Evolutionary conservation across 1,140 invertebrate species (phyloP), one percentile per base, ranked within the genome.

Genomic region (Brachionus rotundiformis): DNA sequence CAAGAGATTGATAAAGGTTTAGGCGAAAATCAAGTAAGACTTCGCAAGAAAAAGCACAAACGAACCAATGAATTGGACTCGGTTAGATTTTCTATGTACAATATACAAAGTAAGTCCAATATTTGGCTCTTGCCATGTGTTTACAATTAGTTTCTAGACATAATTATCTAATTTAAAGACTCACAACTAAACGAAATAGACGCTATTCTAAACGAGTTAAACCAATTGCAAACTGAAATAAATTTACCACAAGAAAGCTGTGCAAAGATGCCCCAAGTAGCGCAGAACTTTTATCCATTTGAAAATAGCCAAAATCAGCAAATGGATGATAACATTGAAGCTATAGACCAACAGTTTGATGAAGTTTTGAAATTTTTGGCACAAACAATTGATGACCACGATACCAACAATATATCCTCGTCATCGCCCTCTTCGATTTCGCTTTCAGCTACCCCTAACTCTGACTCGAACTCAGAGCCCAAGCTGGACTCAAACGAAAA

Each of bases 131-230:
- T 6, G 25, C 29, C 59, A 63, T 63, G 59, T 63, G 59, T 63
- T 63, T 63, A 63, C 23, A 29, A 63, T 75, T 75, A 31, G 10
- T 29, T 59, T 77, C 23, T 47, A 49, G 31, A 77, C 47, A 29
- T 19, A 47, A 49, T 47, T 49, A 44, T 59, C 59, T 63, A 63
- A 63, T 63, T 27, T 63, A 68, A 68, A 79, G 76, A 63, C 54
- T 54, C 76, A 33, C 76, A 79, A 79, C n/a, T 79, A 33, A 79
- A 79, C 76, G 76, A 79, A 39, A 79, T 79, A 79, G 76, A 79
- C 36, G 47, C 76, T 11, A 33, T 79, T 59, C 49, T 79, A 79
- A 79, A 25, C 27, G 76, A 79, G 27, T 39, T 79, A 54, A 79
- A 54, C 25, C 76, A 79, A 79, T 63, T 79, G 49, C 76, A 79